These are phyloP conservation scores for Nomada goodeniana DNA, from an alignment of 2,888 invertebrate species.

Conservation along the genomic window DNA sequence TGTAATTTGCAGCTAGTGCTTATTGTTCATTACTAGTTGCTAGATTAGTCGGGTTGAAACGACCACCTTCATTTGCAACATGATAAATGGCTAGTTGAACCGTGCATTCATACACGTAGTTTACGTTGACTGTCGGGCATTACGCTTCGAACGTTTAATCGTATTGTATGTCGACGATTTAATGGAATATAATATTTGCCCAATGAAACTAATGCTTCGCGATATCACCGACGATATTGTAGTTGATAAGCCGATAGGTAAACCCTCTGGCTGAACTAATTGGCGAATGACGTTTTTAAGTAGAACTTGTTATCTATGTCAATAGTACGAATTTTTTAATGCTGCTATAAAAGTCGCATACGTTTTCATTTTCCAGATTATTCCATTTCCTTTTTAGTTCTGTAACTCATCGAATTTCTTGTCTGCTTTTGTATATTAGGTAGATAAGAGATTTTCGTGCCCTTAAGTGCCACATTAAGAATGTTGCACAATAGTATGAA, in stretches of 20 bases:
- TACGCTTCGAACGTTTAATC: constrained; percentile 9
- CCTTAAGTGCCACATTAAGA: neutral
- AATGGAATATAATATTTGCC: constrained; percentile 27
- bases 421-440: neutral
- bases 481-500: no score
- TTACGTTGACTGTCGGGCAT: neutral
- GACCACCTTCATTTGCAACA: neutral
- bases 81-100: constrained; percentile 12
- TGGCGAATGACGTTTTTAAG: neutral
- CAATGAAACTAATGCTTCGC: neutral
- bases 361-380: constrained; percentile 12
- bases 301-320: constrained; percentile 1
- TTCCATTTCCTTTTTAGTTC: no score
- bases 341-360: neutral
- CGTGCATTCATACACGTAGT: constrained; percentile 20
- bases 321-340: constrained; percentile 20
- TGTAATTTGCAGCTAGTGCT: neutral
- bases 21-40: neutral
- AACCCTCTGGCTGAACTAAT: constrained; percentile 9
- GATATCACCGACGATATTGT: neutral
- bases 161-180: neutral
- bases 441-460: neutral
- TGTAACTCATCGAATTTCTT: neutral
- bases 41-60: neutral
- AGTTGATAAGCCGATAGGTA: constrained; percentile 2